A percentile compares a stretch with the other conserved stretches of the same genome.
phyloP scores from a whole-genome alignment of 2,888 invertebrate genomes.

The Strigamia transsilvanica region DNA sequence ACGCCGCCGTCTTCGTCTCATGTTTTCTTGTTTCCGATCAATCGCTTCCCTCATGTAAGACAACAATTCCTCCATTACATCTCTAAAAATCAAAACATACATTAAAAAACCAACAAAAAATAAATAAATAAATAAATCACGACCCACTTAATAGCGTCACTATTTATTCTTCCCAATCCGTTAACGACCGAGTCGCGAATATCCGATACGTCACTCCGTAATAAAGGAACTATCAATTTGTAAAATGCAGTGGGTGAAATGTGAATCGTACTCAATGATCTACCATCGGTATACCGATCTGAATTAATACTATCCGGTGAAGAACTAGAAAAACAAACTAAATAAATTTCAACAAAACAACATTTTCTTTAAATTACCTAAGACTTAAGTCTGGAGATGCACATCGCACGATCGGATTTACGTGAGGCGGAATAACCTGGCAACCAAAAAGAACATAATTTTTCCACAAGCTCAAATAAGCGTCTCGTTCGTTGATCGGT shows the following conservation, averaged over 20 bases:
- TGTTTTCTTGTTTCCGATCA: slow-evolving; percentile 96
- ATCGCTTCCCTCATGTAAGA: slow-evolving; percentile 93
- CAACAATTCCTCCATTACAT: slow-evolving; percentile 94
- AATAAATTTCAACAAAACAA: not conserved
- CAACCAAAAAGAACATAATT: slow-evolving; percentile 97
- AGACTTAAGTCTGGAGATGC: slow-evolving; percentile 91
- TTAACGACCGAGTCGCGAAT: slow-evolving; percentile 93
- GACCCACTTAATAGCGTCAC: slow-evolving; percentile 88
- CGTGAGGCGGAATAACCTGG: slow-evolving; percentile 91
- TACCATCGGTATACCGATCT: slow-evolving; percentile 78
- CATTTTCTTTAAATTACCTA: slow-evolving; percentile 74
- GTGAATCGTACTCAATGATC: slow-evolving; percentile 70
- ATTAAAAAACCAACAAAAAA: not conserved
- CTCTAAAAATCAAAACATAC: slow-evolving; percentile 69
- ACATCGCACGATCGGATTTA: slow-evolving; percentile 85
- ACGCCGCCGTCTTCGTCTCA: slow-evolving; percentile 85
- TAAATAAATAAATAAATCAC: not conserved
- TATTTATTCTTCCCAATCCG: slow-evolving; percentile 94
- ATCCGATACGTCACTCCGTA: slow-evolving; percentile 91
- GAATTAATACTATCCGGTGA: slow-evolving; percentile 84
- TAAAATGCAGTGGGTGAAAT: slow-evolving; percentile 87
- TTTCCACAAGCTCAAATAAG: slow-evolving; percentile 96
- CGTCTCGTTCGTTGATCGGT: slow-evolving; percentile 90
- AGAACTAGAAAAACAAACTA: slow-evolving; percentile 71
- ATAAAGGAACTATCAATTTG: slow-evolving; percentile 88